Evolutionary conservation across 2,888 invertebrate genomes (phyloP).

Genomic region (Epinotia bilunana): DNA sequence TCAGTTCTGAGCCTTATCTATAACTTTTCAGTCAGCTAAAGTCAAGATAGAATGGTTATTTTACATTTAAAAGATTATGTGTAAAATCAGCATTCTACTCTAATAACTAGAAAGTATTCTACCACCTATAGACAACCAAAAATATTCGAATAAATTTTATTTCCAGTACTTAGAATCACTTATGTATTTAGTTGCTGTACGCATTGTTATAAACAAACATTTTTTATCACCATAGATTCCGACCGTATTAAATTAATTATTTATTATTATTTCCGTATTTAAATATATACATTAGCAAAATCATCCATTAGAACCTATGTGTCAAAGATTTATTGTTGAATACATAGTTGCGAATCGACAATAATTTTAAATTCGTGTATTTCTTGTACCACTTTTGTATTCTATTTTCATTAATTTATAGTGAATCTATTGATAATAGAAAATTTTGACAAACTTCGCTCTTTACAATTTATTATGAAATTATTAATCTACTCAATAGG

Average conservation of each 20-base stretch:
- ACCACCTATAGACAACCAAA: slow-evolving; percentile 7
- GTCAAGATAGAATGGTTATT: background rate
- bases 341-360: slow-evolving; percentile 6
- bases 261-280: too few species aligned
- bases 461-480: background rate
- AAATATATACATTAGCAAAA: background rate
- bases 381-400: slow-evolving; percentile 19
- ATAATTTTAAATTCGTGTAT: slow-evolving; percentile 18
- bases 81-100: background rate
- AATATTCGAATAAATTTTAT: background rate
- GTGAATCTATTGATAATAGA: background rate
- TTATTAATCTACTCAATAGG: background rate
- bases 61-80: too few species aligned
- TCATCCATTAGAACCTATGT: background rate
- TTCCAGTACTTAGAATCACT: slow-evolving; percentile 14
- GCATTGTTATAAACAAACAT: slow-evolving; percentile 28
- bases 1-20: background rate
- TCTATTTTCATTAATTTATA: background rate
- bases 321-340: slow-evolving; percentile 6
- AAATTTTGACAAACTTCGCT: background rate
- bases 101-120: background rate
- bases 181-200: slow-evolving; percentile 23
- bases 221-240: slow-evolving; percentile 21
- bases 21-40: background rate
- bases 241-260: too few species aligned